Percentiles rank a stretch among this genome's conserved stretches.
Conservation (phyloP, 2,888 invertebrate genomes). For the Coenonympha glycerion region DNA sequence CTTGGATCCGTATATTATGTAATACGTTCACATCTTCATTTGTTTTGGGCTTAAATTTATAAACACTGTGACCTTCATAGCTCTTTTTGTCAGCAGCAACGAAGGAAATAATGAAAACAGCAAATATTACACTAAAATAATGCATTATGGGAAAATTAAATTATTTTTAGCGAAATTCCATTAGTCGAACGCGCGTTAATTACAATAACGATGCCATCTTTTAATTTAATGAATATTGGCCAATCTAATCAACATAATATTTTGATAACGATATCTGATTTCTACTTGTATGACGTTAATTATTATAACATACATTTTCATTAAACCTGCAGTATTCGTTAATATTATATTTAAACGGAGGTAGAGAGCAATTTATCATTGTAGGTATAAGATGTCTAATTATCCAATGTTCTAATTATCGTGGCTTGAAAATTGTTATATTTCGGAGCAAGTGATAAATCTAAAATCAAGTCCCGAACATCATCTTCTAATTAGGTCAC, state of each 20-base stretch:
- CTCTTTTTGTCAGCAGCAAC: conserved; percentile 33
- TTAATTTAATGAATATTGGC: conserved; percentile 6
- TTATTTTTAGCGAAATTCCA: conserved; percentile 8
- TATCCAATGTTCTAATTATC: too few relatives aligned
- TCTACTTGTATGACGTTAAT: neutral
- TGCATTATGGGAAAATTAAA: conserved; percentile 37
- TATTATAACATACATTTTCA: neutral
- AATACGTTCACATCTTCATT: conserved; percentile 64
- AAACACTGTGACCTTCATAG: conserved; percentile 78
- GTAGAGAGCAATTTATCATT: too few relatives aligned
- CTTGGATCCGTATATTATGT: conserved; percentile 53
- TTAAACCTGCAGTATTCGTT: too few relatives aligned
- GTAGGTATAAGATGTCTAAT: too few relatives aligned
- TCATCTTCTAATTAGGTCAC: too few relatives aligned
- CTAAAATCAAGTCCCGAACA: too few relatives aligned
- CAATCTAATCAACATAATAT: conserved; percentile 27
- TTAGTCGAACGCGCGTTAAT: conserved; percentile 7
- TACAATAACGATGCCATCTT: conserved; percentile 6
- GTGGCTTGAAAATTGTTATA: too few relatives aligned
- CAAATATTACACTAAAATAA: conserved; percentile 25
- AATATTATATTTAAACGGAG: too few relatives aligned
- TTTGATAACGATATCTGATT: conserved; percentile 15
- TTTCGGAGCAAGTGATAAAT: too few relatives aligned
- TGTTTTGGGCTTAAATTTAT: conserved; percentile 68
- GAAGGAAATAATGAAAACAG: conserved; percentile 30